Percentiles rank a stretch among this genome's conserved stretches.
These are phyloP conservation scores for Bombus confusus DNA, from an alignment of 1,140 invertebrate genomes.

Conservation along the genomic window DNA sequence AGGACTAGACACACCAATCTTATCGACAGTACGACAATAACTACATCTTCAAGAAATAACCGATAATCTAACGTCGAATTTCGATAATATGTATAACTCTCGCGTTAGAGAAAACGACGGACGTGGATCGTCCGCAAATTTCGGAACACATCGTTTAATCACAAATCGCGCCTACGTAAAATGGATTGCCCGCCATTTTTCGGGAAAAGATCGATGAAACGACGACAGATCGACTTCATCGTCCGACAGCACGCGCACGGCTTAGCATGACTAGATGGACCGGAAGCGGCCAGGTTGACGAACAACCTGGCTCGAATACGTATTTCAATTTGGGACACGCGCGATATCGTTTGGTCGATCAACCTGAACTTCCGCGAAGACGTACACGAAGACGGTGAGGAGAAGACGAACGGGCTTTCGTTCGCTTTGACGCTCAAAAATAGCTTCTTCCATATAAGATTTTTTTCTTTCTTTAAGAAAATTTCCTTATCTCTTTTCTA, in stretches of 20 bases:
- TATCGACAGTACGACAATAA: slow-evolving; percentile 73
- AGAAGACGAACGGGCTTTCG: slow-evolving; percentile 22
- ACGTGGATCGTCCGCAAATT: slow-evolving; percentile 58
- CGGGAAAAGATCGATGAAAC: slow-evolving; percentile 7
- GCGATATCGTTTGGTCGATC: not conserved
- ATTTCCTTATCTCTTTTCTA: no score
- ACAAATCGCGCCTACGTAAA: slow-evolving; percentile 67
- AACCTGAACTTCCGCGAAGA: slow-evolving; percentile 18
- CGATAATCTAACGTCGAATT: slow-evolving; percentile 23
- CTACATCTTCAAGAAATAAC: slow-evolving; percentile 62
- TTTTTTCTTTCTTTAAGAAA: not conserved
- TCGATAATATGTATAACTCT: not conserved
- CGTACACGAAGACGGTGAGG: slow-evolving; percentile 17
- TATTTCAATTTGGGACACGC: not conserved
- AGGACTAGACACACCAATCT: slow-evolving; percentile 80
- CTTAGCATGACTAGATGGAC: slow-evolving; percentile 67
- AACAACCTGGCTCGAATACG: not conserved
- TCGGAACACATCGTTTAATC: slow-evolving; percentile 76
- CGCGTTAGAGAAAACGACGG: slow-evolving; percentile 49
- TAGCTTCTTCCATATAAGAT: not conserved
- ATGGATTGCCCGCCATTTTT: not conserved
- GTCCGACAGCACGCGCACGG: slow-evolving; percentile 45
- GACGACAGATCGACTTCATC: slow-evolving; percentile 24
- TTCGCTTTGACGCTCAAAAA: no score
- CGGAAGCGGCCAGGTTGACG: slow-evolving; percentile 38